Evolutionary conservation across 2,888 invertebrate species (phyloP), one percentile per base, ranked within the genome.

Genomic region (Dilophus febrilis): DNA sequence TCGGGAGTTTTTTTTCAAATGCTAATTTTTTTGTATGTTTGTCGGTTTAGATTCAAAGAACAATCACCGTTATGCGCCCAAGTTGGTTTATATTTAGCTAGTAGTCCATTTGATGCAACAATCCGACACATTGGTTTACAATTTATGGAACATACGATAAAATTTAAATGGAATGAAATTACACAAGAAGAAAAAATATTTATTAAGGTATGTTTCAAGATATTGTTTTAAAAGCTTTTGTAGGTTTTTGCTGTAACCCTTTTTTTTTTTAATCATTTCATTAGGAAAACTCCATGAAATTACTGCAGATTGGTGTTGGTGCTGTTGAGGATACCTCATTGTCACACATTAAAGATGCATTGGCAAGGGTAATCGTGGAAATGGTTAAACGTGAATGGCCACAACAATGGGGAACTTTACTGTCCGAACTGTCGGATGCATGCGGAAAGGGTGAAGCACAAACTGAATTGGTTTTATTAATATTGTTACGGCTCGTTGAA

Each of bases 321-420:
- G 74, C 75, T 51, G 70, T 84, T 17, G 71, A 80, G 35, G 72
- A 74, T 45, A 76, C 75, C 48, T 65, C 67, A 36, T 47, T 63
- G 14, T 72, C 74, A 11, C 85, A 85, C 52, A 71, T 87, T 49
- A 86, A 87, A 58, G 85, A 87, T 58, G 87, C 83, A 2, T 59
- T 86, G 3, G 83, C 90, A 12, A 71, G 91, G 36, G 82, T 92
- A n/a, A 77, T 94, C 40, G 94, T 95, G 1, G 94, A 95, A 65
- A 90, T 95, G 79, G 83, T 90, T 40, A 94, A 94, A 56, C 70
- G 94, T 10, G 94, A 94, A 58, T 95, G 94, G 95, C 95, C 95
- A 0, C 94, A 94, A 56, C 86, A 92, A 47, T 95, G 94, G 94
- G 84, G 88, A 0, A 76, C 83, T 1, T 60, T 95, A 27, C 60